These are phyloP conservation scores for Struthidea cinerea DNA, from an alignment of 2,113 vertebrate genomes.

Conservation along the genomic window DNA sequence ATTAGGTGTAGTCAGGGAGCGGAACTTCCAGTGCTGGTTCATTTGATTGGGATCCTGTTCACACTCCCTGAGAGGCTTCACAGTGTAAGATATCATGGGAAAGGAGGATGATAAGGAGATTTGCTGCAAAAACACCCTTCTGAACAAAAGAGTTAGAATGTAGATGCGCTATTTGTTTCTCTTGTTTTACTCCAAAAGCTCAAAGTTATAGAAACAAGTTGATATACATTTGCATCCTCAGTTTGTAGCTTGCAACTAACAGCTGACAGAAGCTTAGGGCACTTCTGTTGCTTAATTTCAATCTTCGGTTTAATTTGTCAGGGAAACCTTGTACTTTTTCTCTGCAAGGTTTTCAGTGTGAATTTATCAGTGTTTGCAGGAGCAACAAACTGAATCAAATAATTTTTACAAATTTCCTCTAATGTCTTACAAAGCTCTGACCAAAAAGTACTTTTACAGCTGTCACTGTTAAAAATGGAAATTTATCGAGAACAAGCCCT, in stretches of 20 bases:
- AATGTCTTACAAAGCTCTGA: background rate
- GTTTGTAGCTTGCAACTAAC: background rate
- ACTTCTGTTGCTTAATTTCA: background rate
- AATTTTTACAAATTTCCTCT: background rate
- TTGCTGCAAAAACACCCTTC: background rate
- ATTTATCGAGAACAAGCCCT: rapidly evolving
- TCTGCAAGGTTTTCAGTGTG: background rate
- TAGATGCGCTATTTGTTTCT: background rate
- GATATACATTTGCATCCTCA: background rate
- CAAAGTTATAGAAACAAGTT: background rate
- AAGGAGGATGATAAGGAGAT: background rate
- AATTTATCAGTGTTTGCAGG: background rate
- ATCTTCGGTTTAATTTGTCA: background rate
- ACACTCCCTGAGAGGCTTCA: background rate
- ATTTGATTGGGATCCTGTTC: background rate
- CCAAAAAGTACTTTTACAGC: background rate
- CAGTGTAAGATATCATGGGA: background rate
- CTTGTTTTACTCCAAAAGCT: background rate
- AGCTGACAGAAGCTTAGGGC: background rate
- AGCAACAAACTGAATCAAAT: background rate
- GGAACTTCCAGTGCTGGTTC: background rate
- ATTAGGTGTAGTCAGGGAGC: background rate
- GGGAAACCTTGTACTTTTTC: background rate
- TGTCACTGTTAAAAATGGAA: background rate
- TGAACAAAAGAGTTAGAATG: background rate